Evolutionary conservation across 2,797 vertebrate species (phyloP), one percentile per base, ranked within the genome.

Genomic region (Coccyzus lansbergi): DNA sequence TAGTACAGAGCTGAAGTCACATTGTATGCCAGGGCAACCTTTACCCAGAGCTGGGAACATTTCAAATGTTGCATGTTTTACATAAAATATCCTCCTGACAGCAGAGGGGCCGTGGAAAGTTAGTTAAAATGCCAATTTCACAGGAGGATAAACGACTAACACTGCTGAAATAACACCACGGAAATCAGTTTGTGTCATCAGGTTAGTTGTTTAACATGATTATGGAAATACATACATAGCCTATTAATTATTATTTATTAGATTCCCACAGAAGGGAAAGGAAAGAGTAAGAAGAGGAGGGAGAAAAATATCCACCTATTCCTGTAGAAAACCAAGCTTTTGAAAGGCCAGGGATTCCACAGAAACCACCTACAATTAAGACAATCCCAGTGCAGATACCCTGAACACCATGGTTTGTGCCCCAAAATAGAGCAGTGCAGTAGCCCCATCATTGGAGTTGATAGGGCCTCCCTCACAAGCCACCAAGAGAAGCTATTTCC

Each of bases 1-100:
- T 86, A 93, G 76, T 48, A 29, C 34, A 25, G 72, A 58, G 84
- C 65, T 94, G 93, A 94, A 83, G 68, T 92, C 92, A 94, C 16
- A 4, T 6, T 53, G 69, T 33, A 52, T 1, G 3, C 34, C 71
- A 44, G 65, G 55, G 70, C 40, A 11, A 34, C 33, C 34, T 92
- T 67, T 15, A 33, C 42, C 52, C 31, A 2, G 44, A 75, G 52
- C 65, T 76, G 62, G 81, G 59, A 87, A 90, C 1, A 4, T 56
- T 60, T 88, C 31, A 40, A 46, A 53, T 15, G 36, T 53, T 64
- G 46, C 21, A 4, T 15, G 9, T 71, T 21, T 69, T 29, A 71
- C 24, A 51, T 33, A 56, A 84, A 91, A 79, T 59, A 62, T 4
- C 31, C 28, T 15, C 15, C 65, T 1, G 8, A 9, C 17, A 22